phyloP scores from a whole-genome alignment of 2,888 invertebrate species.

The Tetheella fluctuosa region DNA sequence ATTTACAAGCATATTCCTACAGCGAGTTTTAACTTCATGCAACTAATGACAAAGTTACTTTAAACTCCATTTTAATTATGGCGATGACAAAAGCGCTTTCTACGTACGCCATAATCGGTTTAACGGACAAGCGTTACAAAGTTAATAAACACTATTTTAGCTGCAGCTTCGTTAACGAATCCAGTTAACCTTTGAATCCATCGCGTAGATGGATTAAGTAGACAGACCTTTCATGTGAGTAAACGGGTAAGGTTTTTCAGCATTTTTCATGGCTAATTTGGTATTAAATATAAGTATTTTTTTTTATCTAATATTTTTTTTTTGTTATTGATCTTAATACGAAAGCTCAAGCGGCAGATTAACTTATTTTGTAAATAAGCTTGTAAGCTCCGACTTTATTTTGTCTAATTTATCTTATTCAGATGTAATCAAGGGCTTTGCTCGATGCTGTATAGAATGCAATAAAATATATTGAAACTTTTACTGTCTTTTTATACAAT shows the following conservation, averaged over 20 bases:
- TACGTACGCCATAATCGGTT: conserved; percentile 54
- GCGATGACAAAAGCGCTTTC: conserved; percentile 38
- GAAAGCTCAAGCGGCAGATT: too few relatives aligned
- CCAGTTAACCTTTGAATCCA: conserved; percentile 22
- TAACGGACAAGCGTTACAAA: conserved; percentile 49
- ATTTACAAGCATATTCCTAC: neutral
- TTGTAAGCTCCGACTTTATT: too few relatives aligned
- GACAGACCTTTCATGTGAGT: too few relatives aligned
- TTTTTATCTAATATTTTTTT: too few relatives aligned
- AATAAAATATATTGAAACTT: neutral
- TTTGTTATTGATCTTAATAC: neutral
- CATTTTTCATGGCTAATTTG: too few relatives aligned
- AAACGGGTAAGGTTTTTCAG: too few relatives aligned
- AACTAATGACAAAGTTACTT: conserved; percentile 18
- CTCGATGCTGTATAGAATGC: neutral
- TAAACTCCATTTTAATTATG: conserved; percentile 9
- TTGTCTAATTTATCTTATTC: neutral
- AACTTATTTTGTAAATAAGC: too few relatives aligned
- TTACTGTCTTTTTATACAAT: neutral
- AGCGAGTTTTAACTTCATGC: conserved; percentile 10
- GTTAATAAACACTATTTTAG: conserved; percentile 46
- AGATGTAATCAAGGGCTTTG: neutral
- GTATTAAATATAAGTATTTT: too few relatives aligned
- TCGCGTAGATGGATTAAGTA: neutral
- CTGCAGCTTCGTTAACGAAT: conserved; percentile 34